Base-by-base conservation (phyloP, 2,888 invertebrate species). In the Hirtodrosophila histrioides region DNA sequence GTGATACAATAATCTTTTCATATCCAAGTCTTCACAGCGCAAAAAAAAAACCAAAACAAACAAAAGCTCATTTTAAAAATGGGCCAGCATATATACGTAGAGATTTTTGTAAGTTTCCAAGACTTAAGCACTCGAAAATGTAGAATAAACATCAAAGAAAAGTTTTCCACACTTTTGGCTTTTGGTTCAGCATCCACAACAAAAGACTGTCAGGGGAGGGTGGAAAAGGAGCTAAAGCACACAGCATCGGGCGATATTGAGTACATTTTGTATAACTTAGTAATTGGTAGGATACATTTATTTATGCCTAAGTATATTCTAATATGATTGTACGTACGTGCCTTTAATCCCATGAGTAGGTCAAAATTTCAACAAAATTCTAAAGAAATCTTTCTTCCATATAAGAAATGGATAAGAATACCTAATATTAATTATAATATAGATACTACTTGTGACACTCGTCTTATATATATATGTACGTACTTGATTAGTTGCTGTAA, bases 1-100 rank as follows among this genome's bases (percentile, higher is more conserved):
- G 84, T 84, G 84, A 84, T 82, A 82, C 75, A 83, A 75, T 68
- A 74, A 65, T 63, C 70, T 62, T 48, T 60, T 80, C 75, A 75
- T 77, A 86, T 85, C 76, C 76, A 68, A 54, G 29, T 57, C 53
- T 49, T 56, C 49, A 50, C 54, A 17, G 48, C 53, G 12, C 39
- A 27, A 41, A 43, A 35, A 37, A 33, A 8, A 7, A 10, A 17
- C 24, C 44, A 43, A 27, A 11, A n/a, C 10, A 39, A 40, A 48
- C 27, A 50, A 48, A 35, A 36, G 39, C 31, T 37, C 51, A 67
- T 55, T 41, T 43, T 48, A 64, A 27, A 9, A 11, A 35, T 4
- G 27, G 3, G n/a, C 23, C 46, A 4, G 27, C 27, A 27, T 27
- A 27, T 5, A 27, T 6, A 41, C 17, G 33, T 31, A 56, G 12